Evolutionary conservation across 2,888 invertebrate genomes (phyloP), one percentile per base, ranked within the genome.

Genomic region (Synanthedon vespiformis): DNA sequence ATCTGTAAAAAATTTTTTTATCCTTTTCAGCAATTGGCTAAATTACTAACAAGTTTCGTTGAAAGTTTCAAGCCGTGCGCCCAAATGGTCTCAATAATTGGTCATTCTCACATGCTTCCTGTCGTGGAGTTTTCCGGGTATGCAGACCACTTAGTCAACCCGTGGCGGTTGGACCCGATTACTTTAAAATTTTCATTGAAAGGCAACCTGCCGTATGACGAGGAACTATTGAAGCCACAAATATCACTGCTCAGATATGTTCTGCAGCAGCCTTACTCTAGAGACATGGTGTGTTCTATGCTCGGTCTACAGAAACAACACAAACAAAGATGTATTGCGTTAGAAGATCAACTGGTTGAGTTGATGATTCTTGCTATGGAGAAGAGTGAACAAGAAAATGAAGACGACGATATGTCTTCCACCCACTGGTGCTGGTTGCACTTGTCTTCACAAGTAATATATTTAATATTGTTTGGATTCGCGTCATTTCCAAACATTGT

Each of bases 241-340:
- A 95, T 95, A 6, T 91, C 92, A 41, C 83, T 98, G 40, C 79
- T 98, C 34, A 89, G 95, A 59, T 97, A 98, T 76, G 96, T 98
- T 27, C 77, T 98, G 12, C 95, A 96, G 68, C 98, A 98, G 72
- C 96, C 97, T 0, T 98, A 98, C 75, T 97, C 97, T 1, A 89
- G 97, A 60, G 98, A 98, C 70, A 96, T 98, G 95, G 95, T 98
- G 62, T 97, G 96, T 64, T 94, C 94, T 3, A 97, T 98, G 94
- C 87, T 98, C 14, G 96, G 96, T 48, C 86, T 98, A 18, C 97
- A 96, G 70, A 97, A 97, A 74, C 96, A 97, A 88, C 93, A 93
- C 61, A 96, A 96, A 67, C 93, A 94, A 69, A 89, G 95, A 14
- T 97, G 97, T 72, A 92, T 93, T 55, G 95, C 95, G 0, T 80